Percentiles rank a stretch among this genome's conserved stretches.
phyloP scores from a whole-genome alignment of 2,888 invertebrate species.

The Parochlus steinenii region DNA sequence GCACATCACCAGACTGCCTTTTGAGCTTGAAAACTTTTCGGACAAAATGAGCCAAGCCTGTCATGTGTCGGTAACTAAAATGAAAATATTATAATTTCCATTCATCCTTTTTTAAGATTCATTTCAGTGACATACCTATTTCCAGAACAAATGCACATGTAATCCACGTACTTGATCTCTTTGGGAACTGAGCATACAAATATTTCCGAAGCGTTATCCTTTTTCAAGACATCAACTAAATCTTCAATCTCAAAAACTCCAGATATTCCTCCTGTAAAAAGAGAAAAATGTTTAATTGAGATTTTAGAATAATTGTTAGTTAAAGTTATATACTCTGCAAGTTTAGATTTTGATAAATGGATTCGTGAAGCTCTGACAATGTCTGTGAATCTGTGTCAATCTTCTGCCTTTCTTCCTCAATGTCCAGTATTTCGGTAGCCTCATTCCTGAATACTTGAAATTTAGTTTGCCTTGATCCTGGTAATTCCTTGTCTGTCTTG shows the following conservation, averaged over 20 bases:
- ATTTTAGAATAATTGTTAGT: slow-evolving; percentile 9
- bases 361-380: slow-evolving; percentile 31
- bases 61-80: slow-evolving; percentile 55
- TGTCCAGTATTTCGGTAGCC: slow-evolving; percentile 52
- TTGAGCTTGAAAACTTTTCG: slow-evolving; percentile 62
- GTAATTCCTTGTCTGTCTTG: slow-evolving; percentile 21
- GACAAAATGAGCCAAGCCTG: slow-evolving; percentile 56
- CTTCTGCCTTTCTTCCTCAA: slow-evolving; percentile 43
- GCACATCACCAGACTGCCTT: slow-evolving; percentile 37
- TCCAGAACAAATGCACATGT: slow-evolving; percentile 65
- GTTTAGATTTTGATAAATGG: slow-evolving; percentile 24
- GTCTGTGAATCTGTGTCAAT: slow-evolving; percentile 22
- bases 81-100: too few relatives aligned
- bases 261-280: slow-evolving; percentile 47
- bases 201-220: slow-evolving; percentile 63
- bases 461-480: slow-evolving; percentile 38
- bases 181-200: slow-evolving; percentile 63
- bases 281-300: slow-evolving; percentile 5
- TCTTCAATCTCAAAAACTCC: slow-evolving; percentile 87
- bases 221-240: slow-evolving; percentile 52
- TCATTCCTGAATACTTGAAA: slow-evolving; percentile 55
- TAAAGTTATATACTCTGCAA: slow-evolving; percentile 34
- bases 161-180: slow-evolving; percentile 64
- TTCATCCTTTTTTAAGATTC: too few relatives aligned
- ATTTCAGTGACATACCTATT: too few relatives aligned